A percentile compares a stretch with the other conserved stretches of the same genome.
Conservation (phyloP, 2,888 invertebrate species). For the Scotopteryx bipunctaria region DNA sequence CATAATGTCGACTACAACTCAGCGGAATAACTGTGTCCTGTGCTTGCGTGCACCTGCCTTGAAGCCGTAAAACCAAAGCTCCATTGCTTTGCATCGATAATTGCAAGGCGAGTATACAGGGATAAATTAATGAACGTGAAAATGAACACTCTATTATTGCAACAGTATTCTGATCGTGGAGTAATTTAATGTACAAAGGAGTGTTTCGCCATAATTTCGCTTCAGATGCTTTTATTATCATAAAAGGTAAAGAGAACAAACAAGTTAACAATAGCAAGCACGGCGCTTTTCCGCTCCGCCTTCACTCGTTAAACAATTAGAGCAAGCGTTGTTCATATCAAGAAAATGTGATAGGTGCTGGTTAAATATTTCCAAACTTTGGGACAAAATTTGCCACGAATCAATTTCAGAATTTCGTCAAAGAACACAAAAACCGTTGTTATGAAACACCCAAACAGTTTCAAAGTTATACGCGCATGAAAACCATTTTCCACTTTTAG, state of each 20-base stretch:
- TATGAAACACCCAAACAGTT: conserved; percentile 14
- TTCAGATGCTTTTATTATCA: conserved; percentile 8
- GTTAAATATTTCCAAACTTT: not conserved
- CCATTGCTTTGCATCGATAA: conserved; percentile 42
- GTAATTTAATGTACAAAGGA: conserved; percentile 26
- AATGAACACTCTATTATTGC: conserved; percentile 58
- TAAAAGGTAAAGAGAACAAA: conserved; percentile 16
- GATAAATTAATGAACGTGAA: conserved; percentile 57
- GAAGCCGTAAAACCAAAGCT: conserved; percentile 17
- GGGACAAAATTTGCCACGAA: not conserved
- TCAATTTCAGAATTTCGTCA: not conserved
- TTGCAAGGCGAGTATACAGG: conserved; percentile 50
- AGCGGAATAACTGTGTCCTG: conserved; percentile 3
- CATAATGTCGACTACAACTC: conserved; percentile 24
- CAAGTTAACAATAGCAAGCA: conserved; percentile 12
- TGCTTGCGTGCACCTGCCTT: conserved; percentile 24
- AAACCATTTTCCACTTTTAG: conserved; percentile 52
- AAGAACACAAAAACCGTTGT: conserved; percentile 4
- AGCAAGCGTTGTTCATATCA: conserved; percentile 21
- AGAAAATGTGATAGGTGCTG: conserved; percentile 1
- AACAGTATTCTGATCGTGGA: conserved; percentile 43
- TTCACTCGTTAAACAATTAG: conserved; percentile 23
- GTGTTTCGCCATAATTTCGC: conserved; percentile 8
- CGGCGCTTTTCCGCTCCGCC: conserved; percentile 17
- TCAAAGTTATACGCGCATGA: conserved; percentile 9